Percentiles rank a stretch among this genome's conserved stretches.
phyloP scores from a whole-genome alignment of 2,797 vertebrate species.

The Crossoptilon crossoptilon region DNA sequence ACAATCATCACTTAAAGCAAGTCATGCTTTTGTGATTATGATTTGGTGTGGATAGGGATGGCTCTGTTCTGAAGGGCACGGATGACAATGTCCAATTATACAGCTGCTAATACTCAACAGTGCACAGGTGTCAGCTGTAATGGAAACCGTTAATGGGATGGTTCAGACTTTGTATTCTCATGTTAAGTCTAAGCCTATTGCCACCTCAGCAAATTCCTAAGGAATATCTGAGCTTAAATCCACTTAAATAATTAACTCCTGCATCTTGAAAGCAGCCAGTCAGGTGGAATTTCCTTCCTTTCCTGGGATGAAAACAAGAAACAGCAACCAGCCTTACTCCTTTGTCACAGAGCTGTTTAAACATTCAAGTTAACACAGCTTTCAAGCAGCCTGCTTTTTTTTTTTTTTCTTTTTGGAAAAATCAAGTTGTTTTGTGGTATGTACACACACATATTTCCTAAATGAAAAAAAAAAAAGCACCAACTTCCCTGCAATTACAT shows the following conservation, averaged over 20 bases:
- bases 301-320: neutral
- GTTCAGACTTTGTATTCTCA: neutral
- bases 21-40: neutral
- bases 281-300: neutral
- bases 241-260: neutral
- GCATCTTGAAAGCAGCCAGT: neutral
- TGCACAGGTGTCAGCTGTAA: neutral
- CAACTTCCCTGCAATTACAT: neutral
- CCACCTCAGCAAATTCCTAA: neutral
- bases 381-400: neutral
- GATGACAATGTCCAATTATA: neutral
- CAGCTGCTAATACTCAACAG: neutral
- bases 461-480: neutral
- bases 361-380: neutral
- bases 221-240: neutral
- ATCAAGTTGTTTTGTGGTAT: neutral
- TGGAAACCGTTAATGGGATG: fast-evolving
- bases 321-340: neutral
- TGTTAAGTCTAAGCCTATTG: neutral
- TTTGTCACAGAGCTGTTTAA: neutral
- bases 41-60: neutral
- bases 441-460: neutral
- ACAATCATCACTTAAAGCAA: neutral
- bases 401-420: neutral
- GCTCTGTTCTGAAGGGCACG: neutral